Conservation (phyloP, 2,888 invertebrate species). For the Scaptomyza flava region DNA sequence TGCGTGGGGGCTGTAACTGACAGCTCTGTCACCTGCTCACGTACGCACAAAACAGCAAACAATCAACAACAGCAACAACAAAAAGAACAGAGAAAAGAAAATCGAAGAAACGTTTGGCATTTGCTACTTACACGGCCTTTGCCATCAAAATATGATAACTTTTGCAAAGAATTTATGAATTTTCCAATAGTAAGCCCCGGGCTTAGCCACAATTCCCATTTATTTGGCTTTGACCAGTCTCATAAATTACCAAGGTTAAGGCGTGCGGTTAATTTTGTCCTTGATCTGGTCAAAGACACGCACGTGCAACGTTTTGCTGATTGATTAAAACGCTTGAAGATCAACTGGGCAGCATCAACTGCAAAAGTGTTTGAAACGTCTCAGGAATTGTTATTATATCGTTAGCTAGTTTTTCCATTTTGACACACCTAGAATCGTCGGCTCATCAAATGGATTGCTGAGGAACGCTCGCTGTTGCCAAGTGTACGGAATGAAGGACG, state of each 20-base stretch:
- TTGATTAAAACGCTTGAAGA: conserved; percentile 73
- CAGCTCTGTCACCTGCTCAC: conserved; percentile 75
- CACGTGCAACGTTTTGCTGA: conserved; percentile 72
- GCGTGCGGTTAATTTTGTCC: conserved; percentile 22
- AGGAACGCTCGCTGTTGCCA: conserved; percentile 47
- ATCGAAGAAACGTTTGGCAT: conserved; percentile 30
- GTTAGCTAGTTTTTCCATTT: conserved; percentile 63
- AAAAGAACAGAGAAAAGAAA: not conserved
- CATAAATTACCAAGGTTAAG: conserved; percentile 54
- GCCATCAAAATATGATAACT: conserved; percentile 54
- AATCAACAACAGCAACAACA: conserved; percentile 8
- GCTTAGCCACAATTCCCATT: conserved; percentile 49
- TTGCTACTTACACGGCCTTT: conserved; percentile 25
- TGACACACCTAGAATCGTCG: conserved; percentile 44
- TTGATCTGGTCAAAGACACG: conserved; percentile 12
- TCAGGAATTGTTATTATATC: conserved; percentile 75
- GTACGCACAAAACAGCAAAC: conserved; percentile 42
- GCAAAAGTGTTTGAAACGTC: conserved; percentile 54
- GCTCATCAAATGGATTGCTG: conserved; percentile 32
- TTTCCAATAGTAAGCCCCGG: conserved; percentile 48
- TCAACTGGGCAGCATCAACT: conserved; percentile 49
- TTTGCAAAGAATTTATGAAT: conserved; percentile 64
- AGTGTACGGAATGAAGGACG: conserved; percentile 51
- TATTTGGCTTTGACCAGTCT: conserved; percentile 54
- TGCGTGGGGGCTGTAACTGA: conserved; percentile 40